Base-by-base conservation (phyloP, 2,797 vertebrate genomes). In the Gallirallus australis region DNA sequence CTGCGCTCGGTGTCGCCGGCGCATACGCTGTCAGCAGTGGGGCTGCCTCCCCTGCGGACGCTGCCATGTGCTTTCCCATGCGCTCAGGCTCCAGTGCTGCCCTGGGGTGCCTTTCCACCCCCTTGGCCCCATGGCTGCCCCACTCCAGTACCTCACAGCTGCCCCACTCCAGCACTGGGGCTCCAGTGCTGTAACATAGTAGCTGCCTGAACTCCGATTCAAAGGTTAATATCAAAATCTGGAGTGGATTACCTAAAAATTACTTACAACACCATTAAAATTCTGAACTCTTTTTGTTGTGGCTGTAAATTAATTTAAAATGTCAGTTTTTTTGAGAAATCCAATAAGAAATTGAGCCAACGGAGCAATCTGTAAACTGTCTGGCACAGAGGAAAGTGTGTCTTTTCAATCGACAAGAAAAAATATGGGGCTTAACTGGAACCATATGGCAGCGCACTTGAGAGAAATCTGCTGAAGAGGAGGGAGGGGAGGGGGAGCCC, bases 291-390 rank as follows among this genome's bases (percentile, higher is more conserved):
- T 98, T 98, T 99, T 98, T 99, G 98, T 99, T 99, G 99, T 98
- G 98, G 98, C 98, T 98, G 98, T 99, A 99, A 99, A 99, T 99
- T 99, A 99, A 99, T 99, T 99, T 98, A 98, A 99, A 99, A 99
- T 98, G 98, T 98, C 98, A 98, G 98, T 81, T 96, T 98, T 98
- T 99, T 98, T 98, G 97, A 98, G 98, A 98, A 98, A 98, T 98
- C 98, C 98, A 98, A 98, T 98, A 98, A 98, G 98, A 98, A 98
- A 97, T 98, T 97, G 98, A 98, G 98, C 97, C 98, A 98, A 97
- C 93, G 97, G 98, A 98, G 97, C 98, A 98, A 98, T 98, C 98
- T 98, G 98, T 98, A 99, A 98, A 98, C 98, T 98, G 99, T 99
- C 99, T 99, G 98, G 98, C 98, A 98, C 97, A 96, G 97, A 98